Evolutionary conservation across 2,888 invertebrate species (phyloP), one percentile per base, ranked within the genome.

Genomic region (Coenonympha arcania): DNA sequence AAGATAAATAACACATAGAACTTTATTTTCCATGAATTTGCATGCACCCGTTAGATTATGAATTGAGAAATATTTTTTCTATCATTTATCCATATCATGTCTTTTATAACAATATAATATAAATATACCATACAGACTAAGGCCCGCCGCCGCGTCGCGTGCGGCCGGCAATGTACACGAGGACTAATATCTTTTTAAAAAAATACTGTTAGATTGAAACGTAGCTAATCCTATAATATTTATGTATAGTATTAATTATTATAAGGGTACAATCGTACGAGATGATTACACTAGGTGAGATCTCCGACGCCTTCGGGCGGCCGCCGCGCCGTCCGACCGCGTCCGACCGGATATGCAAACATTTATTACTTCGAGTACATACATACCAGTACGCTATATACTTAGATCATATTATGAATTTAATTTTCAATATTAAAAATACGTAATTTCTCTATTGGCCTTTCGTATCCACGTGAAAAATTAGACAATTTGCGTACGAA

Each of bases 191-290:
- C 85, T 85, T 85, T 80, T 85, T 86, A 86, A 84, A 86, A 86
- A 86, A 86, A 86, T 86, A 86, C 86, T 85, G 85, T 86, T 86
- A 86, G 85, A 85, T 85, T 84, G 86, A 85, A 86, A 86, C 76
- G 79, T 82, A 82, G 83, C 85, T 85, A 84, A 80, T 72, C 77
- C 85, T 86, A 85, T 77, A 71, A 58, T 66, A 66, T 64, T 78
- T 79, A 82, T 82, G 79, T 80, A 80, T 81, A 82, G 79, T 81
- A 82, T 74, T 76, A 76, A 78, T 75, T 76, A 75, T 78, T 73
- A 72, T 74, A 78, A 83, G 80, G 76, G 82, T 83, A 82, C 77
- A 77, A 80, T 81, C 76, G 79, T 82, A 81, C 79, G 73, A 79
- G 79, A 78, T 79, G 82, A 81, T 81, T 80, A 84, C 77, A 72